Percentiles rank a stretch among this genome's conserved stretches.
Conservation (phyloP, 2,113 vertebrate genomes). For the Equus przewalskii region DNA sequence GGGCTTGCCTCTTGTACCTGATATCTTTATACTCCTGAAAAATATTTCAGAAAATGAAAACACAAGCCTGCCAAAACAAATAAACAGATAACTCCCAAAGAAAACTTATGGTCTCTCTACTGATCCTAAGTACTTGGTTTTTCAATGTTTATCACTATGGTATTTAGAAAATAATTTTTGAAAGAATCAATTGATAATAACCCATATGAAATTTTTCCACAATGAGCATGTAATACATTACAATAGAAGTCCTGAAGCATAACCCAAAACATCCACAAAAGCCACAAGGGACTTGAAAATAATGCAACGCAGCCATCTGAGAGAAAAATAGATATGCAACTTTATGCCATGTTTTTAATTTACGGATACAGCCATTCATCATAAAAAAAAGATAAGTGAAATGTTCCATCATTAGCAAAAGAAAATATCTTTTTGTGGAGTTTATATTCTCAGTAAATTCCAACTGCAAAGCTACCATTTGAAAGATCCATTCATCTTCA, state of each 20-base stretch:
- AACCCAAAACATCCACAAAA: not conserved
- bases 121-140: not conserved
- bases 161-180: not conserved
- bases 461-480: slow-evolving; percentile 41
- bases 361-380: slow-evolving; percentile 42
- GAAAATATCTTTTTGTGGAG: slow-evolving; percentile 64
- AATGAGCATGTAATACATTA: not conserved
- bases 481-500: slow-evolving; percentile 72
- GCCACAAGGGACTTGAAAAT: not conserved
- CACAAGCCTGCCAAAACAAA: not conserved
- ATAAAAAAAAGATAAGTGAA: not conserved
- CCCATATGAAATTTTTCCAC: not conserved
- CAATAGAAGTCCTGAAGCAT: not conserved
- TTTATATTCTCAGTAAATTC: slow-evolving; percentile 70
- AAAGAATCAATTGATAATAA: not conserved
- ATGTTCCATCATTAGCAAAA: slow-evolving; percentile 42
- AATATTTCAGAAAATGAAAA: slow-evolving; percentile 11
- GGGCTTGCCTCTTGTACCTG: not conserved
- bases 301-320: not conserved
- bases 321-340: not conserved
- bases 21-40: not conserved
- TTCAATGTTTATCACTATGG: not conserved
- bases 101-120: not conserved
- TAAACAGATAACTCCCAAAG: not conserved
- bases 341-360: slow-evolving; percentile 45